A percentile compares a stretch with the other conserved stretches of the same genome.
These are phyloP conservation scores for Apantesis nais DNA, from an alignment of 2,888 invertebrate genomes.

Conservation along the genomic window DNA sequence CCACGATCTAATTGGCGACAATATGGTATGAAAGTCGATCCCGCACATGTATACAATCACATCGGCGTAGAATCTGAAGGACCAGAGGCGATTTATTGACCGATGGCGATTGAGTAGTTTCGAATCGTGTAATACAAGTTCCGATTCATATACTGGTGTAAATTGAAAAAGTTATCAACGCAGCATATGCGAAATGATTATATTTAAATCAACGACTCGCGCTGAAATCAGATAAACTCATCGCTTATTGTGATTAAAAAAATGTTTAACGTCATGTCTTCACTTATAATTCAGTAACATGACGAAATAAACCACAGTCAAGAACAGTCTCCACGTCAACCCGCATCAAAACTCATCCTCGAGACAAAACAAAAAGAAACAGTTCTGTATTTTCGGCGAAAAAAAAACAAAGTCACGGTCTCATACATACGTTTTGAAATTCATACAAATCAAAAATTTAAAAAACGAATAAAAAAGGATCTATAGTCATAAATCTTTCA, in stretches of 20 bases:
- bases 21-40: slow-evolving; percentile 57
- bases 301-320: slow-evolving; percentile 58
- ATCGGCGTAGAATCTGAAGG: slow-evolving; percentile 47
- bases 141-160: slow-evolving; percentile 59
- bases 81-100: slow-evolving; percentile 68
- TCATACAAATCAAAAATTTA: slow-evolving; percentile 53
- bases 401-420: slow-evolving; percentile 49
- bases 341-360: slow-evolving; percentile 70
- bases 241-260: slow-evolving; percentile 46
- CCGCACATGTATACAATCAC: slow-evolving; percentile 49
- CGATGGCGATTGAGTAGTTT: slow-evolving; percentile 62
- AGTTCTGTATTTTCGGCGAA: slow-evolving; percentile 49
- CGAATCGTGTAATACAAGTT: slow-evolving; percentile 63
- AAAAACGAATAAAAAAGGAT: slow-evolving; percentile 25
- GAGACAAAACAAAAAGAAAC: slow-evolving; percentile 59
- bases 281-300: slow-evolving; percentile 64
- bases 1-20: slow-evolving; percentile 57
- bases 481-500: slow-evolving; percentile 42
- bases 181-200: slow-evolving; percentile 48
- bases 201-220: slow-evolving; percentile 56
- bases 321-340: slow-evolving; percentile 66
- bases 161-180: slow-evolving; percentile 68
- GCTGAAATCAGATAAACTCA: slow-evolving; percentile 51
- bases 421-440: slow-evolving; percentile 63
- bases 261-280: slow-evolving; percentile 55